Conservation (phyloP, 1,140 invertebrate species). For the Zaprionus camerounensis region DNA sequence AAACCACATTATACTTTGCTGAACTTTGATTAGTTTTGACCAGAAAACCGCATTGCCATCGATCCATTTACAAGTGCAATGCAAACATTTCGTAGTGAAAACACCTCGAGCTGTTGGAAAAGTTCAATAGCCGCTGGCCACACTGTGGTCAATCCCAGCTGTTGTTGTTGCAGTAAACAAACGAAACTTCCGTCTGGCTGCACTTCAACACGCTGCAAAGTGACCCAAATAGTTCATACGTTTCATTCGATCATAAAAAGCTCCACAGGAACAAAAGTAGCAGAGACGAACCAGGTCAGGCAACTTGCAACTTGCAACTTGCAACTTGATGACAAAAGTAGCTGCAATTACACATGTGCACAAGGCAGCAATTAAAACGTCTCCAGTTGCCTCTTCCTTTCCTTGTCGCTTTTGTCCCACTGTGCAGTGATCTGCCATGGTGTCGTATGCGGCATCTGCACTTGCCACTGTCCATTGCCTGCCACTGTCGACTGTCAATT, state of each 20-base stretch:
- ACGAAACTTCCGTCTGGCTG: slow-evolving; percentile 72
- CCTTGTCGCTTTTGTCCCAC: not conserved
- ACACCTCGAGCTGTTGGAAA: slow-evolving; percentile 1
- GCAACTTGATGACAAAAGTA: slow-evolving; percentile 8
- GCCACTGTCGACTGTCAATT: slow-evolving; percentile 21
- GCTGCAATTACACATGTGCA: slow-evolving; percentile 41
- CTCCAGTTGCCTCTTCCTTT: slow-evolving; percentile 10
- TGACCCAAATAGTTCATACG: slow-evolving; percentile 66
- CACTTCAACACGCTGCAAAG: slow-evolving; percentile 63
- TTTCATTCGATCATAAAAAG: slow-evolving; percentile 49
- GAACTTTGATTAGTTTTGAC: slow-evolving; percentile 23
- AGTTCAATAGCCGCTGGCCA: slow-evolving; percentile 36
- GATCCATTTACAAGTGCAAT: slow-evolving; percentile 5
- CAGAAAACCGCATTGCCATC: slow-evolving; percentile 25
- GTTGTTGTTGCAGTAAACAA: slow-evolving; percentile 23
- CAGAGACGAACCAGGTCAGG: slow-evolving; percentile 14
- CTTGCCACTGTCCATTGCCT: slow-evolving; percentile 32
- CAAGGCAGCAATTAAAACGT: slow-evolving; percentile 60
- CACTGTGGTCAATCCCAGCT: slow-evolving; percentile 11
- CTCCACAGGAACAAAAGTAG: slow-evolving; percentile 51
- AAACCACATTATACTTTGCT: not conserved
- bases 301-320: slow-evolving; percentile 1
- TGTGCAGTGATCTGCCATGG: not conserved
- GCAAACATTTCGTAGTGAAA: slow-evolving; percentile 14
- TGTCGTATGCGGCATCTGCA: not conserved